Conservation (phyloP, 2,888 invertebrate species). For the Notodromas monacha region DNA sequence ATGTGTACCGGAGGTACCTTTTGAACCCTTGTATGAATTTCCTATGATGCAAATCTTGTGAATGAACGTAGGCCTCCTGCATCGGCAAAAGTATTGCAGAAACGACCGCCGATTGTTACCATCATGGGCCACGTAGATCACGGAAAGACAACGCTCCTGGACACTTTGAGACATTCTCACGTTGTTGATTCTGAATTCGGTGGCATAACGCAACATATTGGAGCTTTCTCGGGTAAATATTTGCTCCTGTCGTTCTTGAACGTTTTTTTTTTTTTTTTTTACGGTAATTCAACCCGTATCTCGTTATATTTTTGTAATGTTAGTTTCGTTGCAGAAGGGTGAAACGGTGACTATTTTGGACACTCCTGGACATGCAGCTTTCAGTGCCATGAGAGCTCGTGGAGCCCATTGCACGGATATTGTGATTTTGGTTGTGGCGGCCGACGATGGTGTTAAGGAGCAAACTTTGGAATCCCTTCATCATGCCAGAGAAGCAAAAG, state of each 20-base stretch:
- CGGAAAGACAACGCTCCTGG: conserved; percentile 86
- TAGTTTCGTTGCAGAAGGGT: conserved; percentile 31
- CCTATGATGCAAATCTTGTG: conserved; percentile 12
- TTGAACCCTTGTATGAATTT: conserved; percentile 17
- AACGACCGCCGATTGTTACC: conserved; percentile 69
- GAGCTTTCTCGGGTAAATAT: conserved; percentile 54
- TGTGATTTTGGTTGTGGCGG: conserved; percentile 79
- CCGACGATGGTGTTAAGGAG: conserved; percentile 94
- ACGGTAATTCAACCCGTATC: conserved; percentile 8
- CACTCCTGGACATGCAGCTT: conserved; percentile 96
- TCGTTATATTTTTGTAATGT: conserved; percentile 10
- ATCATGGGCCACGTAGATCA: conserved; percentile 99
- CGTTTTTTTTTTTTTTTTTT: neutral
- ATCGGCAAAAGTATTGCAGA: conserved; percentile 26
- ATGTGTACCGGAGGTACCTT: no score
- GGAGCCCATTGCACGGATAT: conserved; percentile 89
- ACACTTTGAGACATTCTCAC: conserved; percentile 45
- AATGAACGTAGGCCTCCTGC: conserved; percentile 25
- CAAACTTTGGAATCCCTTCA: conserved; percentile 72
- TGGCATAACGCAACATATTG: conserved; percentile 95
- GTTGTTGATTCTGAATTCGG: conserved; percentile 79
- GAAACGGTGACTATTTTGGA: conserved; percentile 71
- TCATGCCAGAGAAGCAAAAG: conserved; percentile 39
- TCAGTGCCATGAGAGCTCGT: conserved; percentile 61
- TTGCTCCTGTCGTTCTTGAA: no score